Evolutionary conservation across 2,113 vertebrate species (phyloP), one percentile per base, ranked within the genome.

Genomic region (Erpornis zantholeuca): DNA sequence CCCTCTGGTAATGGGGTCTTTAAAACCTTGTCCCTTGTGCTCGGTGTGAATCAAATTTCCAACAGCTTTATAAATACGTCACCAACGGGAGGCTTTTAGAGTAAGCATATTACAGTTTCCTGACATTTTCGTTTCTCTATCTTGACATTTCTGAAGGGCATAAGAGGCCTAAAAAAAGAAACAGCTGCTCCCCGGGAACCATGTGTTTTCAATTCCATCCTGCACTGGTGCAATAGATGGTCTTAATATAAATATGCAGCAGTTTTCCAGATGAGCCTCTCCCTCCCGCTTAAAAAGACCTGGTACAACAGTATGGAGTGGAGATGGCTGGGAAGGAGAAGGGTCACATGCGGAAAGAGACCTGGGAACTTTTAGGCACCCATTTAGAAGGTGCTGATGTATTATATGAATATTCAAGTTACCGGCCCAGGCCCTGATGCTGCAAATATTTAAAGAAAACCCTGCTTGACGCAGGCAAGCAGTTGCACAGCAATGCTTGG

Each of bases 81-180:
- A 94, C 80, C 36, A 33, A 92, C 4, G 2, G 87, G 81, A 95
- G 82, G 94, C 78, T 84, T 64, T 92, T 94, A 86, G 82, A 96
- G 82, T 76, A 96, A 96, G 97, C 92, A 77, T 86, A 94, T 93
- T 96, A 93, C 82, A 92, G 92, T 95, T 97, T 95, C 85, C 96
- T 98, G 97, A 98, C 97, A 98, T 98, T 98, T 97, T 98, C 82
- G 8, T 97, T 97, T 91, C 93, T 97, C 95, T 91, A 69, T 97
- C 96, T 97, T 97, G 97, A 98, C 96, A 97, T 97, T 97, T 97
- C 95, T 97, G 94, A 96, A 97, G 96, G 93, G 90, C 95, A 98
- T 94, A 94, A 97, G 97, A 97, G 92, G 75, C 87, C 96, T 97
- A 94, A 88, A 92, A 96, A 96, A 93, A 96, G 97, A 94, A 96